These are phyloP conservation scores for Nothocercus nigrocapillus DNA, from an alignment of 2,113 vertebrate species.

Conservation along the genomic window DNA sequence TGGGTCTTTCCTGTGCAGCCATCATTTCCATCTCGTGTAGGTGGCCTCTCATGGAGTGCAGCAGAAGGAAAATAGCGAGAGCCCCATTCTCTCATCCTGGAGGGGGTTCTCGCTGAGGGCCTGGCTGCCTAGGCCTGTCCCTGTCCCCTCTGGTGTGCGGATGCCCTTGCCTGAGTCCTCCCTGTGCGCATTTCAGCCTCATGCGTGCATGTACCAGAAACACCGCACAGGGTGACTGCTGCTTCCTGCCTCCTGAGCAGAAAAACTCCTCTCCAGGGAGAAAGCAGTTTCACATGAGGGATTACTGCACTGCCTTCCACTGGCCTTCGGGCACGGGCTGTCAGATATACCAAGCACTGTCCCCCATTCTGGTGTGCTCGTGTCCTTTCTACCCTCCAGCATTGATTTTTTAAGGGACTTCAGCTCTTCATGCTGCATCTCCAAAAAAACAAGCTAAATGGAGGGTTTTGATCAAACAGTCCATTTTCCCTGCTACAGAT, in stretches of 20 bases:
- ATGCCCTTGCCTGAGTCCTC: background rate
- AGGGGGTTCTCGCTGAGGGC: accelerated
- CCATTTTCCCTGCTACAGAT: background rate
- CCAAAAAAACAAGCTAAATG: background rate
- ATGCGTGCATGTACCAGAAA: background rate
- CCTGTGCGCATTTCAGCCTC: background rate
- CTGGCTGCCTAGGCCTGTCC: background rate
- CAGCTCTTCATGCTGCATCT: background rate
- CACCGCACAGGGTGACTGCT: background rate
- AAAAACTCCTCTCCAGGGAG: conserved; percentile 14
- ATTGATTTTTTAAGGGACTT: background rate
- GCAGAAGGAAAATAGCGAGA: background rate
- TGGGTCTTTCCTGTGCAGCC: background rate
- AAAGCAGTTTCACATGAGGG: background rate
- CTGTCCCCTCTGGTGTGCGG: background rate
- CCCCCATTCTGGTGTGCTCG: background rate
- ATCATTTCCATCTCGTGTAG: background rate
- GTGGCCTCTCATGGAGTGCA: background rate
- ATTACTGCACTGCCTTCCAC: background rate
- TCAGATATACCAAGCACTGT: background rate
- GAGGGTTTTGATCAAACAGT: background rate
- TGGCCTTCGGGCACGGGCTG: background rate
- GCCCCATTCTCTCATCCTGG: background rate
- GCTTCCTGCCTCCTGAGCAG: background rate
- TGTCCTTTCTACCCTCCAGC: background rate